Conservation (phyloP, 2,797 vertebrate species). For the Danio tinwini region DNA sequence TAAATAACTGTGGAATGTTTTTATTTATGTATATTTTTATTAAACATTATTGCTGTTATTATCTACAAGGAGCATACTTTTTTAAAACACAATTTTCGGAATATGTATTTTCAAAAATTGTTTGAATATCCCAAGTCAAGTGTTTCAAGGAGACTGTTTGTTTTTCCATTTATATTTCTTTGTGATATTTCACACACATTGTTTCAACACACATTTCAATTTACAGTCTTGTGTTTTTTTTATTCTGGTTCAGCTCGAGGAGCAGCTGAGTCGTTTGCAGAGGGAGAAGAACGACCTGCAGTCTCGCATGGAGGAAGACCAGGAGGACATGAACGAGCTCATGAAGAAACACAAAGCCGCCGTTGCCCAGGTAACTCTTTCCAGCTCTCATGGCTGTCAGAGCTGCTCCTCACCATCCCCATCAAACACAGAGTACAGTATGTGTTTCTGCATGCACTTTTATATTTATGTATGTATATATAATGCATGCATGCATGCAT, state of each 20-base stretch:
- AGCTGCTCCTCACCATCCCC: conserved; percentile 3
- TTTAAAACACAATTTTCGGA: too few relatives aligned
- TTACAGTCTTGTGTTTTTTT: conserved; percentile 19
- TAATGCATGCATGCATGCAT: not conserved
- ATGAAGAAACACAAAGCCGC: conserved; percentile 98
- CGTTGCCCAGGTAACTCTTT: conserved; percentile 87
- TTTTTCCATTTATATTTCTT: not conserved
- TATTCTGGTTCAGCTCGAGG: conserved; percentile 85
- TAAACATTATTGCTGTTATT: too few relatives aligned
- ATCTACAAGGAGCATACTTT: too few relatives aligned
- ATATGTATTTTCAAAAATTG: too few relatives aligned
- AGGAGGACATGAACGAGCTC: conserved; percentile 96
- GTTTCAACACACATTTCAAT: not conserved
- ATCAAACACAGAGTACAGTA: not conserved
- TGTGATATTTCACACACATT: too few relatives aligned
- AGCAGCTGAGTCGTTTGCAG: conserved; percentile 94
- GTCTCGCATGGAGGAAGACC: conserved; percentile 94
- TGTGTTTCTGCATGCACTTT: not conserved
- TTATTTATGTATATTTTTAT: too few relatives aligned
- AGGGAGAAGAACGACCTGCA: conserved; percentile 96
- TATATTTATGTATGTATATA: not conserved
- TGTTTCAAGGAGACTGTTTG: too few relatives aligned
- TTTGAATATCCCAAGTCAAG: not conserved
- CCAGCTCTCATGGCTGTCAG: not conserved
- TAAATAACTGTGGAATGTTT: too few relatives aligned